Conservation (phyloP, 2,797 vertebrate species). For the Syngnathus acus region DNA sequence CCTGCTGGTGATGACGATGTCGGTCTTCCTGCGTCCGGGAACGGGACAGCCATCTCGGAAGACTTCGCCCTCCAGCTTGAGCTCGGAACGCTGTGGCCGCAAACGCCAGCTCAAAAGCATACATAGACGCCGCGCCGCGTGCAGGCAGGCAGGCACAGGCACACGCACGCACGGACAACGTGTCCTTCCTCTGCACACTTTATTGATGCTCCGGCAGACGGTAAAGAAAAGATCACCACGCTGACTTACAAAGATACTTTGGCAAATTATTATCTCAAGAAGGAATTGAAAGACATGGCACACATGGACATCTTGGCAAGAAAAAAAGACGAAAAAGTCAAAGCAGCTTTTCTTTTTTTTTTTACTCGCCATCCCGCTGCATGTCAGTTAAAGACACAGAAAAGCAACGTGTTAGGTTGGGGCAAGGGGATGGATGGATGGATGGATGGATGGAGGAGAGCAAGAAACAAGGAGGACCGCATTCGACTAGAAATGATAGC, state of each 20-base stretch:
- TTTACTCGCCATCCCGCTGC: slow-evolving; percentile 85
- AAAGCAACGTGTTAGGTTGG: not conserved
- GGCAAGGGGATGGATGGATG: not conserved
- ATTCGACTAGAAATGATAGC: too few relatives aligned
- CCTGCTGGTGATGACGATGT: slow-evolving; percentile 87
- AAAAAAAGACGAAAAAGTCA: slow-evolving; percentile 14
- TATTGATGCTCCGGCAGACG: not conserved
- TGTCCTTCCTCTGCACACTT: not conserved
- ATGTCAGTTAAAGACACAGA: slow-evolving; percentile 60
- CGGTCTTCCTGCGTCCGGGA: slow-evolving; percentile 71
- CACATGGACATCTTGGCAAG: not conserved
- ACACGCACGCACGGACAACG: not conserved
- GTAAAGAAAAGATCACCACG: not conserved
- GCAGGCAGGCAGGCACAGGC: not conserved
- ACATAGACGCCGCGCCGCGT: not conserved
- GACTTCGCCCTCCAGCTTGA: slow-evolving; percentile 77
- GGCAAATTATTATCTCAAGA: not conserved
- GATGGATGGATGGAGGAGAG: too few relatives aligned
- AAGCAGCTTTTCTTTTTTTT: slow-evolving; percentile 8
- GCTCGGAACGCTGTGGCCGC: slow-evolving; percentile 72
- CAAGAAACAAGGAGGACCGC: too few relatives aligned
- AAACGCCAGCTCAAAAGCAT: slow-evolving; percentile 1
- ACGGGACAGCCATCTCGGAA: slow-evolving; percentile 73
- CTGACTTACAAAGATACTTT: not conserved
- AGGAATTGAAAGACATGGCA: not conserved